Base-by-base conservation (phyloP, 2,888 invertebrate genomes). In the Lamellibrachia satsuma region DNA sequence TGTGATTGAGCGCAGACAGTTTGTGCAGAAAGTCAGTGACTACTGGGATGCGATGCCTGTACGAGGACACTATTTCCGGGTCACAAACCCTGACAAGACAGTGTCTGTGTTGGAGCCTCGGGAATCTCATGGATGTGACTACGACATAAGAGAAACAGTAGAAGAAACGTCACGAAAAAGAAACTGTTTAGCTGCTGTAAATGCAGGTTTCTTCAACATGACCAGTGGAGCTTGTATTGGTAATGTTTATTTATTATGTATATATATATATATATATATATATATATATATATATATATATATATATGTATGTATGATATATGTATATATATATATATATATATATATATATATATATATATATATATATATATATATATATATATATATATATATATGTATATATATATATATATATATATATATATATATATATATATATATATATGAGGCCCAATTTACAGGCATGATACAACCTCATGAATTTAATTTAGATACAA, bases 201-300 rank as follows among this genome's bases (percentile, higher is more conserved):
- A 96, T 95, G 96, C 96, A 92, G 96, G 96, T 90, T 96, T 96
- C 93, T 96, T 96, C 93, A 95, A 96, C 93, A 96, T 95, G 8
- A 93, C 94, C 7, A 94, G 95, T 92, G 96, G 96, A 39, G 94
- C 94, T 39, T 96, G 96, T 94, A 94, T 95, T 91, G 96, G 96
- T 96, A 94, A 94, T 92, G 52, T 27, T 8, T 39, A 11, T 90
- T 75, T 52, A 11, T 51, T 55, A 39, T 39, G 9, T 11, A 22
- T 22, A 9, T 22, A 55, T 92, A 39, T 39, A 39, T 39, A 39
- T 39, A 0, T 39, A 39, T 39, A 0, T 39, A 39, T 39, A 0
- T 39, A 39, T 39, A 0, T 39, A 39, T 39, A 0, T 39, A 39
- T 39, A 0, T 39, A 39, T 39, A 0, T 39, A 39, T 0, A 0